phyloP scores from a whole-genome alignment of 2,888 invertebrate species.

The Acanthoscelides obtectus region DNA sequence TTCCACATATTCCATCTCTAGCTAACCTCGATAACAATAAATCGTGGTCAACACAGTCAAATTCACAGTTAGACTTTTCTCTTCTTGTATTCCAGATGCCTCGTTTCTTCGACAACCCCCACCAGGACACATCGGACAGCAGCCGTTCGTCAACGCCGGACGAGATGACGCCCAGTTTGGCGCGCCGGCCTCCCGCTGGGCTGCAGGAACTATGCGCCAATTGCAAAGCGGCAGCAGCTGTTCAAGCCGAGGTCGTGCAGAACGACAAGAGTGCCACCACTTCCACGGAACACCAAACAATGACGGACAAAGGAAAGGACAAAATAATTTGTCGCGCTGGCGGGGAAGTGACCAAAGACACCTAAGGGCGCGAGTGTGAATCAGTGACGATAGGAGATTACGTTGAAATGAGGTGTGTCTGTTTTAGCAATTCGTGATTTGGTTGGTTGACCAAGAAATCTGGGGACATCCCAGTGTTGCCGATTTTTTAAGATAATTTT shows the following conservation, averaged over 20 bases:
- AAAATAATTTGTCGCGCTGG: neutral
- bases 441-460: too few relatives aligned
- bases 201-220: slow-evolving; percentile 41
- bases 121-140: slow-evolving; percentile 48
- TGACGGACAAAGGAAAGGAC: neutral
- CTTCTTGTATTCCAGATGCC: slow-evolving; percentile 22
- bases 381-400: neutral
- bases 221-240: slow-evolving; percentile 38
- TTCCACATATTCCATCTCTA: too few relatives aligned
- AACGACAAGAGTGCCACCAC: slow-evolving; percentile 10
- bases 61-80: too few relatives aligned
- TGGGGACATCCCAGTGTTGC: too few relatives aligned
- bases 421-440: neutral
- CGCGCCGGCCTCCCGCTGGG: slow-evolving; percentile 34
- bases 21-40: too few relatives aligned
- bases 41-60: too few relatives aligned
- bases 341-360: neutral
- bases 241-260: slow-evolving; percentile 12
- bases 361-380: neutral
- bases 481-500: too few relatives aligned
- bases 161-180: slow-evolving; percentile 57
- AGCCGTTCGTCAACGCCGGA: slow-evolving; percentile 61
- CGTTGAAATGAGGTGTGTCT: neutral
- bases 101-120: slow-evolving; percentile 48
- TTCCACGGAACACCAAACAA: slow-evolving; percentile 1